phyloP scores from a whole-genome alignment of 2,888 invertebrate genomes.

The Erannis defoliaria region DNA sequence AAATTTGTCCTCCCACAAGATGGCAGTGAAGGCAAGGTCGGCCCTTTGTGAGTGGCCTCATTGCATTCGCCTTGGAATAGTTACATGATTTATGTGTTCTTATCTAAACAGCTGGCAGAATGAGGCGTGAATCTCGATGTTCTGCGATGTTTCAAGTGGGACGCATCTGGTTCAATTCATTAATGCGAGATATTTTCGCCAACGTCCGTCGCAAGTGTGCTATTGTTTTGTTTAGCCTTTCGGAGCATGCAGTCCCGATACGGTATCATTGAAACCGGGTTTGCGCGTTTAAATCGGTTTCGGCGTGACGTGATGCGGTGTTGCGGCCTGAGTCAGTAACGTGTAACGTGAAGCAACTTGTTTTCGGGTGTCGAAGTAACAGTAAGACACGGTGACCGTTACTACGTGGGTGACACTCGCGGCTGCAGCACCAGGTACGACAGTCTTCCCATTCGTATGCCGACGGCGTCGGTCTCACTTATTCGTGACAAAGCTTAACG shows the following conservation, averaged over 20 bases:
- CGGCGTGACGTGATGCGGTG: slow-evolving; percentile 48
- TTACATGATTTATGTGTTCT: slow-evolving; percentile 79
- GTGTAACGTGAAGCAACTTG: slow-evolving; percentile 74
- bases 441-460: slow-evolving; percentile 55
- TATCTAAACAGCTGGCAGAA: slow-evolving; percentile 72
- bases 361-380: slow-evolving; percentile 71
- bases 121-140: slow-evolving; percentile 59
- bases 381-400: slow-evolving; percentile 76
- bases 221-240: slow-evolving; percentile 18
- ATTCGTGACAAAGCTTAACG: slow-evolving; percentile 34
- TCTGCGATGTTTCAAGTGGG: slow-evolving; percentile 49
- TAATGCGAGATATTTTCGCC: slow-evolving; percentile 29
- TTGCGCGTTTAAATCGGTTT: slow-evolving; percentile 46
- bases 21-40: slow-evolving; percentile 77
- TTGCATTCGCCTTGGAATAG: slow-evolving; percentile 83
- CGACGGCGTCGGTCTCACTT: slow-evolving; percentile 46
- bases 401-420: slow-evolving; percentile 71
- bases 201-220: slow-evolving; percentile 17
- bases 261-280: slow-evolving; percentile 49
- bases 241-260: slow-evolving; percentile 29
- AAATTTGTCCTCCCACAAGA: slow-evolving; percentile 70
- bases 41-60: slow-evolving; percentile 82
- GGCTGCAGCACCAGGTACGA: slow-evolving; percentile 55
- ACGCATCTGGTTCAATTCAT: slow-evolving; percentile 46
- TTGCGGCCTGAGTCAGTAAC: slow-evolving; percentile 65